Evolutionary conservation across 2,113 vertebrate species (phyloP), one percentile per base, ranked within the genome.

Genomic region (Athene noctua): DNA sequence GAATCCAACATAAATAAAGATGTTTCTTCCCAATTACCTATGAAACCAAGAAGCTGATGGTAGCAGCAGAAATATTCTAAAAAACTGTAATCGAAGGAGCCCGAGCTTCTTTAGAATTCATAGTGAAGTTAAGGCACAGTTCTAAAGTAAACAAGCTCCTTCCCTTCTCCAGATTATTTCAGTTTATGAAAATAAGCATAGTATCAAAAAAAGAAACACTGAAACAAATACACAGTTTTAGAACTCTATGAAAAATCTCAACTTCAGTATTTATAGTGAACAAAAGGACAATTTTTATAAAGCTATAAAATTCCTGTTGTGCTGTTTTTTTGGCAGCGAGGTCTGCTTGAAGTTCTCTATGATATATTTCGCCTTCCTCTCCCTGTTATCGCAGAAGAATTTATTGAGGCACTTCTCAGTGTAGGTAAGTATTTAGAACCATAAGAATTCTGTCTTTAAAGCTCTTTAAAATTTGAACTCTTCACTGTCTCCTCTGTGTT

Each of bases 331-430:
- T 67, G 74, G 23, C 97, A 99, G 99, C 98, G 98, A 97, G 99
- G 99, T 86, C 97, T 99, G 65, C 98, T 99, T 95, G 99, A 99
- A 97, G 99, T 99, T 90, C 98, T 99, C 65, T 99, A 99, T 94
- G 99, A 99, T 90, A 99, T 99, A 96, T 99, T 99, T 98, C 98
- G 99, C 80, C 99, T 99, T 93, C 99, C 99, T 96, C 97, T 99
- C 68, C 99, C 99, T 94, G 98, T 99, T 82, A 98, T 98, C 58
- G 99, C 99, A 61, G 98, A 99, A 95, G 99, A 99, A 94, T 99
- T 99, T 96, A 99, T 98, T 61, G 99, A 99, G 97, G 99, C 98
- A 85, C 98, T 99, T 94, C 98, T 99, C 75, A 99, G 99, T 97
- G 99, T 99, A 85, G 99, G 99, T 99, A 95, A 98, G 98, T 98